Conservation (phyloP, 2,113 vertebrate species). For the Colossoma macropomum region DNA sequence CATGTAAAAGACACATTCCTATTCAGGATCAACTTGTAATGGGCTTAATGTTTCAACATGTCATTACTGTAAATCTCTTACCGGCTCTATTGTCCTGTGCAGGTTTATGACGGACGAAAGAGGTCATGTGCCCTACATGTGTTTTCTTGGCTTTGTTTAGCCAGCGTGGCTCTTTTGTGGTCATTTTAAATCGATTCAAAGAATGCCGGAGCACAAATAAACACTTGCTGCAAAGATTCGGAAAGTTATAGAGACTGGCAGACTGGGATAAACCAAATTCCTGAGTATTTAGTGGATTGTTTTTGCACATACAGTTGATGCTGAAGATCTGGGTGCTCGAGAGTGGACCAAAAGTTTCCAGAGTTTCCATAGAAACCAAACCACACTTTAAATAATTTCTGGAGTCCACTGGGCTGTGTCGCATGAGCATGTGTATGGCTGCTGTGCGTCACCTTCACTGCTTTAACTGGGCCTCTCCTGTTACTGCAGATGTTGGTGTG, state of each 20-base stretch:
- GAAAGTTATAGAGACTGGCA: neutral
- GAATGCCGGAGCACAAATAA: neutral
- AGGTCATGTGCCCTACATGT: slow-evolving; percentile 4
- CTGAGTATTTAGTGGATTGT: neutral
- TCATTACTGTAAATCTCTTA: neutral
- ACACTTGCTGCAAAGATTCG: neutral
- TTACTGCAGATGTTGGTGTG: neutral
- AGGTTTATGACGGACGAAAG: neutral
- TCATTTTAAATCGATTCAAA: neutral
- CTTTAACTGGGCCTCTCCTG: neutral
- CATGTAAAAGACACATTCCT: neutral
- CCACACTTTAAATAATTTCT: slow-evolving; percentile 21
- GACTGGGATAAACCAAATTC: slow-evolving; percentile 10
- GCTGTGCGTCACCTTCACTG: neutral
- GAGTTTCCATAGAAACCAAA: slow-evolving; percentile 8
- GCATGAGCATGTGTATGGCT: neutral
- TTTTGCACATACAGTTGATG: neutral
- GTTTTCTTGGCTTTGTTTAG: neutral
- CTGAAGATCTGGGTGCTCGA: neutral
- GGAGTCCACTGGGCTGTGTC: neutral
- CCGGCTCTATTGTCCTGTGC: neutral
- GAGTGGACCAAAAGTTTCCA: neutral
- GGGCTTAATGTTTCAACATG: neutral
- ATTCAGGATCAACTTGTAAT: neutral
- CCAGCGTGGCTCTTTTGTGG: neutral